Percentiles rank a stretch among this genome's conserved stretches.
These are phyloP conservation scores for Holcopasites calliopsidis DNA, from an alignment of 1,140 invertebrate species.

Conservation along the genomic window DNA sequence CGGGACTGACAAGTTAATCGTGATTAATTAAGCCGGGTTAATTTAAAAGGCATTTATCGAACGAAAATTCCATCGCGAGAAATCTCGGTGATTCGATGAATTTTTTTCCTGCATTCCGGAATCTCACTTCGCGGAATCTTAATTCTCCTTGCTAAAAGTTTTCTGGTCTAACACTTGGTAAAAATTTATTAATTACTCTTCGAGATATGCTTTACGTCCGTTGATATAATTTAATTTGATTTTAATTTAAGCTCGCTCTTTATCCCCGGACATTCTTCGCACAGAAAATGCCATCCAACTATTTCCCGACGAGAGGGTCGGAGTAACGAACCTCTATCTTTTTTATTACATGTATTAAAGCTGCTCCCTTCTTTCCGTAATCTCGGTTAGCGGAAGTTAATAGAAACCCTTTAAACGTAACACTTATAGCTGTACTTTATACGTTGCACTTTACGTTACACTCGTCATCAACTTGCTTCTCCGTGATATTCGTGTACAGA, in stretches of 20 bases:
- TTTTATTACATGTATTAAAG: slow-evolving; percentile 3
- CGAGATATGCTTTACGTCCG: background rate
- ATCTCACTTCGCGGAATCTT: no score
- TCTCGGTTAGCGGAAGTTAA: background rate
- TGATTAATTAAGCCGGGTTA: background rate
- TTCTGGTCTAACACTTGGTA: background rate
- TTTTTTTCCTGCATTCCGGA: background rate
- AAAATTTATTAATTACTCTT: slow-evolving; percentile 26
- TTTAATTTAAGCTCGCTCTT: slow-evolving; percentile 23
- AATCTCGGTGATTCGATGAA: background rate
- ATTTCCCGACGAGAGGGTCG: slow-evolving; percentile 3
- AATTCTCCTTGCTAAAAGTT: slow-evolving; percentile 5
- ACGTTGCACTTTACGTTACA: background rate
- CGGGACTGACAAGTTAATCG: no score
- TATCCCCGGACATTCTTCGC: background rate
- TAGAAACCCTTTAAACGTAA: background rate
- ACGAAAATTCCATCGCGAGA: background rate
- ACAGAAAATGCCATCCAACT: background rate
- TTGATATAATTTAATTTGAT: no score
- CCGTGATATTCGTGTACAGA: no score
- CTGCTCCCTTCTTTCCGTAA: background rate
- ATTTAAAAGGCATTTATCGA: background rate
- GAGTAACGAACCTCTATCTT: slow-evolving; percentile 14
- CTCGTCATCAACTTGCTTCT: no score
- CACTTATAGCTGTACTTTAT: no score